phyloP scores from a whole-genome alignment of 2,113 vertebrate genomes.

The Xiphorhynchus elegans region DNA sequence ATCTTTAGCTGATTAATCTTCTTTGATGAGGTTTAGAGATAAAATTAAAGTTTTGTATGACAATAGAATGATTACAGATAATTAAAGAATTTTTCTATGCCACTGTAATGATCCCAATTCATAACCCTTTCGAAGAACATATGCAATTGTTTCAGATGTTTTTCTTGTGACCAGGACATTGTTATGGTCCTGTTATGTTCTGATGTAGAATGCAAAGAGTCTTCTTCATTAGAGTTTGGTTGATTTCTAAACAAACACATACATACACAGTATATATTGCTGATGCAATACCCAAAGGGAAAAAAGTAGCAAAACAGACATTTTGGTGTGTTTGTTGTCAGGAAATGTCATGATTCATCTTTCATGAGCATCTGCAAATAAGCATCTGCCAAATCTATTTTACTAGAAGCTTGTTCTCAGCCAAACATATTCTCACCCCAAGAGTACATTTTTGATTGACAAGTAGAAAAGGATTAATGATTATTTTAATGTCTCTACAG shows the following conservation, averaged over 20 bases:
- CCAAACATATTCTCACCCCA: slow-evolving; percentile 46
- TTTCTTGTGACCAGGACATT: neutral
- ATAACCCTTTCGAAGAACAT: neutral
- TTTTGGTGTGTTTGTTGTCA: slow-evolving; percentile 63
- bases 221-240: neutral
- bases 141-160: neutral
- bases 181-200: neutral
- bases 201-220: neutral
- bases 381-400: slow-evolving; percentile 63
- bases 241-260: neutral
- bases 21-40: neutral
- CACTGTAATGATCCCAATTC: neutral
- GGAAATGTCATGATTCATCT: slow-evolving; percentile 62
- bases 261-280: neutral
- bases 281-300: neutral
- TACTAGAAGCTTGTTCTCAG: slow-evolving; percentile 58
- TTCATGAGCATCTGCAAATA: slow-evolving; percentile 68
- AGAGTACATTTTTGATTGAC: slow-evolving; percentile 57
- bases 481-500: slow-evolving; percentile 30
- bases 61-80: neutral
- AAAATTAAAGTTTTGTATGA: neutral
- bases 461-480: slow-evolving; percentile 56
- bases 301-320: slow-evolving; percentile 25
- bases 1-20: neutral
- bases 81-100: neutral